These are phyloP conservation scores for Sarcophaga rosellei DNA, from an alignment of 2,888 invertebrate species.

Conservation along the genomic window DNA sequence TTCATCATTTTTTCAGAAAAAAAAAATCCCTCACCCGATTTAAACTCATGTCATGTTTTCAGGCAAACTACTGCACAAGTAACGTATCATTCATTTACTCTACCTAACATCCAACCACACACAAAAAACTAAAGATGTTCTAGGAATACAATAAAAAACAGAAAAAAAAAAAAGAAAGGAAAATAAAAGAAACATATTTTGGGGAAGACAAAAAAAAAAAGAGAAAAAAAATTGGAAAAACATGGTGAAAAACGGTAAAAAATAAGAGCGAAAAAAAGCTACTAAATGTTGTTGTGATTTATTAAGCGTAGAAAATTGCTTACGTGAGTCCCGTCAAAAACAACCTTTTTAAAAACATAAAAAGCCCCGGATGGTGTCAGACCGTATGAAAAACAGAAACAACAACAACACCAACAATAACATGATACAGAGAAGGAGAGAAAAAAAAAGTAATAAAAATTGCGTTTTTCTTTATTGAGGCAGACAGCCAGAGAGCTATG, in stretches of 20 bases:
- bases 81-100: conserved; percentile 25
- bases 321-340: conserved; percentile 57
- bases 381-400: neutral
- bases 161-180: neutral
- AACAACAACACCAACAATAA: conserved; percentile 18
- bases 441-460: conserved; percentile 1
- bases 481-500: neutral
- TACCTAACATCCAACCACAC: neutral
- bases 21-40: neutral
- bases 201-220: neutral
- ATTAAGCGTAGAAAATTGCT: conserved; percentile 63
- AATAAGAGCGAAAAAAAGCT: neutral
- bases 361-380: conserved; percentile 27
- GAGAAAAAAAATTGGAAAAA: conserved; percentile 15
- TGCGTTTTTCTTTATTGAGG: neutral
- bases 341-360: conserved; percentile 29
- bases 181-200: neutral
- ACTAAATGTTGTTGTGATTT: conserved; percentile 61
- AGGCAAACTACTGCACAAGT: conserved; percentile 2
- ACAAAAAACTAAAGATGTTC: too few relatives aligned
- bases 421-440: neutral
- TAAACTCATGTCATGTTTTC: conserved; percentile 43
- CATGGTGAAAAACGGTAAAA: neutral
- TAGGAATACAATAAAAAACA: too few relatives aligned
- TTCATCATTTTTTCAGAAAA: neutral